These are phyloP conservation scores for Mythimna vitellina DNA, from an alignment of 2,888 invertebrate species.

Conservation along the genomic window DNA sequence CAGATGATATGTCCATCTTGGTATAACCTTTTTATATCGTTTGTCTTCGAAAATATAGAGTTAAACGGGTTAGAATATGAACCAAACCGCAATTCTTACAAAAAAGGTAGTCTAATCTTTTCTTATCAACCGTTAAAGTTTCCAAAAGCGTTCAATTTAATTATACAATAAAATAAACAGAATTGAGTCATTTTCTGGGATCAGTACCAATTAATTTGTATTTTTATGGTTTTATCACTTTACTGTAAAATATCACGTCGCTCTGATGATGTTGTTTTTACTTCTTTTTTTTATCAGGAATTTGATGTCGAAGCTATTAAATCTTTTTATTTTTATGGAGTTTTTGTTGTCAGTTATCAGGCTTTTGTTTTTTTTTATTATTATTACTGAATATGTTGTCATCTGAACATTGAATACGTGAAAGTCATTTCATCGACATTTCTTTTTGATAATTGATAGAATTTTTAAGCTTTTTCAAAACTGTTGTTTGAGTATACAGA, in stretches of 20 bases:
- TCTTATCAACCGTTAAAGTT: slow-evolving; percentile 35
- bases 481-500: slow-evolving; percentile 12
- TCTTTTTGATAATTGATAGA: neutral
- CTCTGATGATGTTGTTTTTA: slow-evolving; percentile 22
- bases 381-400: neutral
- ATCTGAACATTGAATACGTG: neutral
- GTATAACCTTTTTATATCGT: neutral
- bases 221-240: slow-evolving; percentile 50
- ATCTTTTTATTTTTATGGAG: slow-evolving; percentile 20
- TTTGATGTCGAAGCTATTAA: slow-evolving; percentile 17
- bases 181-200: slow-evolving; percentile 46
- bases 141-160: slow-evolving; percentile 51
- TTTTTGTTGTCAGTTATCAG: slow-evolving; percentile 1
- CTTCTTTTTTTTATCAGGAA: slow-evolving; percentile 18
- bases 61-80: neutral
- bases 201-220: slow-evolving; percentile 48
- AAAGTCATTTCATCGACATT: neutral
- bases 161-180: slow-evolving; percentile 47
- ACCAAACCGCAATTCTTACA: neutral
- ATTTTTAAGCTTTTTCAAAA: neutral
- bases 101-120: slow-evolving; percentile 17
- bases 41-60: neutral
- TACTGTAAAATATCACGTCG: slow-evolving; percentile 55
- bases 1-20: neutral
- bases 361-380: neutral